Evolutionary conservation across 2,888 invertebrate species (phyloP), one percentile per base, ranked within the genome.

Genomic region (Dione vanillae): DNA sequence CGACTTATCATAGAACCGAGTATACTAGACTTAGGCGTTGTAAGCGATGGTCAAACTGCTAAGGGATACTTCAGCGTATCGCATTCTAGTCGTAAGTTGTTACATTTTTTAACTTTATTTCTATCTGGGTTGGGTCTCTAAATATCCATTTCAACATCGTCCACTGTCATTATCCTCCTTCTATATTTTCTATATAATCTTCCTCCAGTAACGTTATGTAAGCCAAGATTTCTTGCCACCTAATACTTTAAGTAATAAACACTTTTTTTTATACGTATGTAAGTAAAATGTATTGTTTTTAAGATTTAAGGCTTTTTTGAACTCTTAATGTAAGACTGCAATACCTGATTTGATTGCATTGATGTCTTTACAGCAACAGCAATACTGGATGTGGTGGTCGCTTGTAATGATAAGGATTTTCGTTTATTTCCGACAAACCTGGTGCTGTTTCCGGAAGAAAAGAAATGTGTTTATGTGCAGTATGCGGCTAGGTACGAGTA

Each of bases 51-150:
- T 0, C 84, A 87, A 77, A 78, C 82, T 0, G 78, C 86, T 71
- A 89, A 90, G 78, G 77, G 80, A 0, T 88, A 86, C 78, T 85
- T 87, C 77, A 85, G 83, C 9, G 79, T 91, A 16, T 76, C 80
- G 0, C 91, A 91, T 71, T 82, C 89, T 20, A 88, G 90, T 74
- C 76, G 91, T 91, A 37, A 88, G 88, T 40, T 35, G 7, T 12
- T 49, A 27, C 5, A 3, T 27, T 2, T 27, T 27, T 27, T 27
- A 27, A 27, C 5, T 27, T 27, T 27, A 27, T 27, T 5, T 5
- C 2, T 27, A 27, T 3, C 5, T 2, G 27, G 27, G 27, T 27
- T 2, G 27, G 27, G 5, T 27, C 2, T 27, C 2, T 3, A 27
- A 27, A 27, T 5, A 27, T 27, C 27, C 27, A 3, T 5, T 27